Evolutionary conservation across 2,888 invertebrate species (phyloP).

Genomic region (Synergus gifuensis): DNA sequence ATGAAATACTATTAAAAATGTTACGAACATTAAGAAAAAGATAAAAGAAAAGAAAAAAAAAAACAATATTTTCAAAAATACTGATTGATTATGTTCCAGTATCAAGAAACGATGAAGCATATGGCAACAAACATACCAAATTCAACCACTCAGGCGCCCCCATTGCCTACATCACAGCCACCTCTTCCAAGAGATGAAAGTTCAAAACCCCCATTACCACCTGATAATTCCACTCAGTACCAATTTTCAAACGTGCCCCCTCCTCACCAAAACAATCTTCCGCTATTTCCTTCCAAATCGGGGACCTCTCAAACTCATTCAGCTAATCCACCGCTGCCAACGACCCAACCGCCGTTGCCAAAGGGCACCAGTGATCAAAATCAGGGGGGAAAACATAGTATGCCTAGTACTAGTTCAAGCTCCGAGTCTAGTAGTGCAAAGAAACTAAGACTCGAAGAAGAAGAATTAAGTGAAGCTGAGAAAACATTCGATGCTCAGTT

Average conservation of each 20-base stretch:
- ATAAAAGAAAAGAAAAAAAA: not conserved
- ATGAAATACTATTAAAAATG: not conserved
- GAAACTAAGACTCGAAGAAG: slow-evolving; percentile 71
- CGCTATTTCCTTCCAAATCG: slow-evolving; percentile 67
- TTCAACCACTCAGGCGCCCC: slow-evolving; percentile 67
- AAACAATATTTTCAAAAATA: not conserved
- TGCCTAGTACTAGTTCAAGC: slow-evolving; percentile 56
- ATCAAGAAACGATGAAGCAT: slow-evolving; percentile 79
- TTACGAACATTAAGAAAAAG: not conserved
- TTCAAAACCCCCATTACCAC: slow-evolving; percentile 78
- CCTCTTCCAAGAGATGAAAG: slow-evolving; percentile 75
- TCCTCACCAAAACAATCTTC: slow-evolving; percentile 73
- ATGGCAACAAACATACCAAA: slow-evolving; percentile 60
- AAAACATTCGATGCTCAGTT: slow-evolving; percentile 93
- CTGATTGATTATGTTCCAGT: slow-evolving; percentile 75
- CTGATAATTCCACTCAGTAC: slow-evolving; percentile 75
- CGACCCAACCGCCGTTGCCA: slow-evolving; percentile 71
- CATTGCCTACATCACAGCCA: slow-evolving; percentile 69
- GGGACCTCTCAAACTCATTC: slow-evolving; percentile 55
- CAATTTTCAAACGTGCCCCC: slow-evolving; percentile 69
- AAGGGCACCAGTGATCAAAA: slow-evolving; percentile 56
- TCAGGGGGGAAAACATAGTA: slow-evolving; percentile 66
- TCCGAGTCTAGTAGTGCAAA: slow-evolving; percentile 71
- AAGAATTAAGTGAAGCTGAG: slow-evolving; percentile 83
- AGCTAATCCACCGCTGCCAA: slow-evolving; percentile 70